phyloP scores from a whole-genome alignment of 2,113 vertebrate genomes.

The Montifringilla adamsi region DNA sequence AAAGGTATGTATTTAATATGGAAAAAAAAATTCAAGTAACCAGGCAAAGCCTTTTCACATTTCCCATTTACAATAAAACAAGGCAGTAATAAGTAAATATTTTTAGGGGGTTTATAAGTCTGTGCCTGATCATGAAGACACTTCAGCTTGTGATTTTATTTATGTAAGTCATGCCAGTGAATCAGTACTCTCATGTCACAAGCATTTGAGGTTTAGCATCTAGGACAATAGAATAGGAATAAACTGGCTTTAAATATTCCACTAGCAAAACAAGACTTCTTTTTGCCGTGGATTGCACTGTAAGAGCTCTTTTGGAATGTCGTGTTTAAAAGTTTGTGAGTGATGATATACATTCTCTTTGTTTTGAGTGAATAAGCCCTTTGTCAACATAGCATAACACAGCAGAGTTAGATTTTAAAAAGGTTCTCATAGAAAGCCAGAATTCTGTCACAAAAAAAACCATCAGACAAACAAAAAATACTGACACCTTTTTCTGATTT shows the following conservation, averaged over 20 bases:
- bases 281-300: not conserved
- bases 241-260: not conserved
- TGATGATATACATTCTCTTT: not conserved
- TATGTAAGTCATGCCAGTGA: not conserved
- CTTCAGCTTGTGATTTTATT: not conserved
- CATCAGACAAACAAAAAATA: not conserved
- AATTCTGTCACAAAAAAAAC: not conserved
- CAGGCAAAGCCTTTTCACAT: conserved; percentile 3
- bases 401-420: not conserved
- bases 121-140: not conserved
- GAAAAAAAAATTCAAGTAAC: not conserved
- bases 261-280: not conserved
- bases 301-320: not conserved
- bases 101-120: conserved; percentile 2
- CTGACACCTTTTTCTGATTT: not conserved
- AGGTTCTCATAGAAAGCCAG: not conserved
- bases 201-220: not conserved
- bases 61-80: conserved; percentile 42
- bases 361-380: not conserved
- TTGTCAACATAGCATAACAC: not conserved
- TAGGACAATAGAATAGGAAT: not conserved
- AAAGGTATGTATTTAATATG: conserved; percentile 11
- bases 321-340: not conserved
- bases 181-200: not conserved
- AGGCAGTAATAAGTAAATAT: conserved; percentile 19